phyloP scores from a whole-genome alignment of 2,888 invertebrate genomes.

The Polyploca ridens region DNA sequence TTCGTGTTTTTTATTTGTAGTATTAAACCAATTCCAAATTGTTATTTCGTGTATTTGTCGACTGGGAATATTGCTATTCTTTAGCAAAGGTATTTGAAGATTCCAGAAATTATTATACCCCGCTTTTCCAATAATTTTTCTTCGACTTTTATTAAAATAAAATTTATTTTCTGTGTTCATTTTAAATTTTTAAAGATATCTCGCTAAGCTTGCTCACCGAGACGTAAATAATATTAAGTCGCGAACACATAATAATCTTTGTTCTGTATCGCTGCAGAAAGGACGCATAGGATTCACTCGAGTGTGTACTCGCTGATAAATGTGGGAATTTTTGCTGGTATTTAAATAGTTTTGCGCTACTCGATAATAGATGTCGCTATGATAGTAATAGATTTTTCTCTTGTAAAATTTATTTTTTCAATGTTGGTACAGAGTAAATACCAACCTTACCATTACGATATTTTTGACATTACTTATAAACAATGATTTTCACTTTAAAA shows the following conservation, averaged over 20 bases:
- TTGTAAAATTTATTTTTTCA: too few species aligned
- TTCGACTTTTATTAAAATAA: background rate
- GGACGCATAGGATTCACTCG: conserved; percentile 18
- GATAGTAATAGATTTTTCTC: background rate
- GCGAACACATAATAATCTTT: background rate
- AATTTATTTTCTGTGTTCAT: background rate
- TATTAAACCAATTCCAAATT: too few species aligned
- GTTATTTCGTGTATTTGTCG: too few species aligned
- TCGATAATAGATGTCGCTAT: conserved; percentile 41
- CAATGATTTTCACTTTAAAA: too few species aligned
- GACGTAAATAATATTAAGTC: background rate
- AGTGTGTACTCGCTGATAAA: conserved; percentile 31
- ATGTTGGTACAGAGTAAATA: too few species aligned
- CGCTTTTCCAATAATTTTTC: background rate
- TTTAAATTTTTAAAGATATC: background rate
- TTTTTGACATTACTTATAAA: too few species aligned
- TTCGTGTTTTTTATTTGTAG: background rate
- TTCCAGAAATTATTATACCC: background rate
- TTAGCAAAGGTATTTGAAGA: background rate
- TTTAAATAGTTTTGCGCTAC: conserved; percentile 31
- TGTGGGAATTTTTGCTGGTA: conserved; percentile 19
- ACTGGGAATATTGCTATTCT: background rate
- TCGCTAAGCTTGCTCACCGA: background rate
- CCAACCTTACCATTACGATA: too few species aligned
- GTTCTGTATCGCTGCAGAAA: conserved; percentile 10